Percentiles rank a stretch among this genome's conserved stretches.
Conservation (phyloP, 1,140 invertebrate species). For the Eubasilissa regina region DNA sequence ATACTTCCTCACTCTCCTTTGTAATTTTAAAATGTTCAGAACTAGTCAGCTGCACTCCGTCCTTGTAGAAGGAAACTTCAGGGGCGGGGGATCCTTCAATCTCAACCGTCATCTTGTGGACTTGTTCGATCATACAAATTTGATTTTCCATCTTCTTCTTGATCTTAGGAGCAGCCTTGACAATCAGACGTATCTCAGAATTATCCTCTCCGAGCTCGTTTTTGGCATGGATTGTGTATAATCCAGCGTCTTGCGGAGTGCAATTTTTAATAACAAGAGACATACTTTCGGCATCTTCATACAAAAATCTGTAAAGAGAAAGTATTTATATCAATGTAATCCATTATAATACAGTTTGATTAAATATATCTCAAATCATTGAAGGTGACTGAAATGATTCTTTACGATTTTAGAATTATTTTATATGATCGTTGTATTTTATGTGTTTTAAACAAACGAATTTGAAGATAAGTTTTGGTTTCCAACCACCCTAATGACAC, state of each 20-base stretch:
- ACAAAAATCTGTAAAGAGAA: slow-evolving; percentile 77
- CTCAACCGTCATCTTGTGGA: slow-evolving; percentile 82
- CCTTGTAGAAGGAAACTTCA: slow-evolving; percentile 88
- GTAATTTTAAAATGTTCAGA: slow-evolving; percentile 81
- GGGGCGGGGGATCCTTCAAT: slow-evolving; percentile 90
- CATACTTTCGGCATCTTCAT: slow-evolving; percentile 94
- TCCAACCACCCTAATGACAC: no score
- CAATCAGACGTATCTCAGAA: slow-evolving; percentile 81
- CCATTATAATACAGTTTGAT: no score
- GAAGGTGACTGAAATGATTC: no score
- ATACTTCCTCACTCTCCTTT: slow-evolving; percentile 77
- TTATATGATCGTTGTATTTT: no score
- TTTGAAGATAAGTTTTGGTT: no score
- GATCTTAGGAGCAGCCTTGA: slow-evolving; percentile 88
- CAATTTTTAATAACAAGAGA: slow-evolving; percentile 94
- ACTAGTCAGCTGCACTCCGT: slow-evolving; percentile 82
- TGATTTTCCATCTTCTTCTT: slow-evolving; percentile 85
- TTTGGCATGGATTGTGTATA: slow-evolving; percentile 86
- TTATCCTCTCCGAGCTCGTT: slow-evolving; percentile 92
- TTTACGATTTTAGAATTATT: no score
- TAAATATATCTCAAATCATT: no score
- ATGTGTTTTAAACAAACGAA: no score
- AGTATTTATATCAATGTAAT: no score
- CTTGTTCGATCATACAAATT: slow-evolving; percentile 78
- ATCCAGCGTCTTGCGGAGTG: slow-evolving; percentile 85